Conservation (phyloP, 2,113 vertebrate species). For the Phylloscopus whistleri region DNA sequence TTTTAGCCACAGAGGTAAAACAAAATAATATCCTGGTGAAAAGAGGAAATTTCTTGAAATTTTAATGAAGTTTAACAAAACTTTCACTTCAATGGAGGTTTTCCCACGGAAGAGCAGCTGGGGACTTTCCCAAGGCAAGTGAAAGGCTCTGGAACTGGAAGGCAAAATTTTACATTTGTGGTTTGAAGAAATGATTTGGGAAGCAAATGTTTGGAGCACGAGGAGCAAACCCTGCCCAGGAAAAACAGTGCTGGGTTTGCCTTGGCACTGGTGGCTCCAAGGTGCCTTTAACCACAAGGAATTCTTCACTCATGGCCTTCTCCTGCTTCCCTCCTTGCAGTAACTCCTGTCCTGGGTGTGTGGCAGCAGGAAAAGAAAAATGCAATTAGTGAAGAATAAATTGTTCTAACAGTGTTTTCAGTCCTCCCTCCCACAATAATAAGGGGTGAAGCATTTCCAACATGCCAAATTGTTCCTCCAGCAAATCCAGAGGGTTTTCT, state of each 20-base stretch:
- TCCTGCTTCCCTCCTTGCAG: not conserved
- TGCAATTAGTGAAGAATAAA: not conserved
- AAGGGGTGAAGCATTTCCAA: not conserved
- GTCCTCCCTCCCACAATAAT: not conserved
- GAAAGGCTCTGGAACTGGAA: not conserved
- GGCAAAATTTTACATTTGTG: not conserved
- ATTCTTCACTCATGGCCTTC: not conserved
- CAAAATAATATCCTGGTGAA: not conserved
- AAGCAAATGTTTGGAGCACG: not conserved
- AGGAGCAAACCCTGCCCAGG: not conserved
- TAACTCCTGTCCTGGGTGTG: not conserved
- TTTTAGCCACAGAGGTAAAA: not conserved
- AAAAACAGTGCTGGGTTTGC: not conserved
- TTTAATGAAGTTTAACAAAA: not conserved
- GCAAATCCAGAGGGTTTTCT: not conserved
- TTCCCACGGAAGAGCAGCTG: not conserved
- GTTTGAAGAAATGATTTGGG: not conserved
- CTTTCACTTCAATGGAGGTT: not conserved
- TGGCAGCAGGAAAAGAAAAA: not conserved
- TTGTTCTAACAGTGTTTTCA: not conserved
- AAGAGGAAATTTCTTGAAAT: not conserved
- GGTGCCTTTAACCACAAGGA: not conserved
- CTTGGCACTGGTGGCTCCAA: not conserved
- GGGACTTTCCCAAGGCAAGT: not conserved
- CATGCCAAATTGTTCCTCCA: not conserved